These are phyloP conservation scores for Pangasius mekongensis DNA, from an alignment of 2,797 vertebrate genomes.

Conservation along the genomic window DNA sequence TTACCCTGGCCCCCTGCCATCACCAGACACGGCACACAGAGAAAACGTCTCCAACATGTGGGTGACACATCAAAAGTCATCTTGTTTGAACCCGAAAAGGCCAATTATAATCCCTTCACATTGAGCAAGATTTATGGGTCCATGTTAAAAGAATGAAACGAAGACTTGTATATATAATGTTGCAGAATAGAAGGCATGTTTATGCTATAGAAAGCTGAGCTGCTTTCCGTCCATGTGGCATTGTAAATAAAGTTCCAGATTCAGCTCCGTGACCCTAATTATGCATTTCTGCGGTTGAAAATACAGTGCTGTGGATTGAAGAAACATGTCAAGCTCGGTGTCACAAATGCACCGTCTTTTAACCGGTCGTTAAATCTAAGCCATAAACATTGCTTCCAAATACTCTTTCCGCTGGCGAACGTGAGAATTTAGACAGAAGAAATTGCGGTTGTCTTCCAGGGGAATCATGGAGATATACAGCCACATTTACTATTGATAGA, in stretches of 20 bases:
- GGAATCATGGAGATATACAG: neutral
- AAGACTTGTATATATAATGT: constrained; percentile 53
- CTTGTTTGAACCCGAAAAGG: constrained; percentile 51
- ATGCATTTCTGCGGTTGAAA: constrained; percentile 59
- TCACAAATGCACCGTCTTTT: constrained; percentile 13
- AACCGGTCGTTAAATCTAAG: constrained; percentile 11
- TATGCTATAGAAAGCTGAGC: constrained; percentile 55
- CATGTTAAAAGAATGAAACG: constrained; percentile 58
- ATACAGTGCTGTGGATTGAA: constrained; percentile 22
- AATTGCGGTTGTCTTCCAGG: neutral
- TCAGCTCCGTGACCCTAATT: constrained; percentile 22
- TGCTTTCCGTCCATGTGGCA: constrained; percentile 55
- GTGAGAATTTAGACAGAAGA: constrained; percentile 10
- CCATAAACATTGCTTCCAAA: constrained; percentile 8
- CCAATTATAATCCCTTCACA: constrained; percentile 64
- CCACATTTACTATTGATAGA: neutral
- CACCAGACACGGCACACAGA: constrained; percentile 53
- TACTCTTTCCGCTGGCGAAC: neutral
- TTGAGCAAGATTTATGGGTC: constrained; percentile 67
- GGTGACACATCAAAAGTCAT: constrained; percentile 67
- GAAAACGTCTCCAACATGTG: constrained; percentile 59
- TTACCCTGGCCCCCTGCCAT: constrained; percentile 51
- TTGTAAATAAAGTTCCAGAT: constrained; percentile 60
- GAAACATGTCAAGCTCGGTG: constrained; percentile 24
- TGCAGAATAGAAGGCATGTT: constrained; percentile 59